Evolutionary conservation across 2,797 vertebrate genomes (phyloP).

Genomic region (Psittacula echo): DNA sequence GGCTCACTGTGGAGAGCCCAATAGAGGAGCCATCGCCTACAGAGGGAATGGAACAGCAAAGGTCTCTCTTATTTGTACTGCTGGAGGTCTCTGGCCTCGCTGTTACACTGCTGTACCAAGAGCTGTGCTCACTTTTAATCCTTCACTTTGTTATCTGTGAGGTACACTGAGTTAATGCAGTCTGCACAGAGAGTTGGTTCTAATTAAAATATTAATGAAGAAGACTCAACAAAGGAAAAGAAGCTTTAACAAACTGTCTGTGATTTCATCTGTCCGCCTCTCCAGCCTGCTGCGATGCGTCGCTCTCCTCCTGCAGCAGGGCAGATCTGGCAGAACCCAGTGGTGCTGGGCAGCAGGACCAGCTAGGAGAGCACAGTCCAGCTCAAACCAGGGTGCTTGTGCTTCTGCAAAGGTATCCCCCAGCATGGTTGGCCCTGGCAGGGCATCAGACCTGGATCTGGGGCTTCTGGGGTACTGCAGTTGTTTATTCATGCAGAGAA

Average conservation of each 20-base stretch:
- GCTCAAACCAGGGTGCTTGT: neutral
- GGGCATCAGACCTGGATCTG: fast-evolving
- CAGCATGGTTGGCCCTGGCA: fast-evolving
- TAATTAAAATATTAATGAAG: constrained; percentile 34
- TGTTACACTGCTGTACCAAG: neutral
- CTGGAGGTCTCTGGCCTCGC: fast-evolving
- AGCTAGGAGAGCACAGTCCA: neutral
- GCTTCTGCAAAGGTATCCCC: neutral
- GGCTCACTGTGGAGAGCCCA: neutral
- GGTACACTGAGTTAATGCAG: neutral
- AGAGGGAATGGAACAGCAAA: neutral
- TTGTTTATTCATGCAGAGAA: neutral
- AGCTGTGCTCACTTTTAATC: neutral
- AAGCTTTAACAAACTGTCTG: neutral
- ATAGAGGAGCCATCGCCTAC: fast-evolving
- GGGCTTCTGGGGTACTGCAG: neutral
- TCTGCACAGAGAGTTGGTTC: neutral
- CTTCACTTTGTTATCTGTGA: neutral
- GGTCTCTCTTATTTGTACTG: neutral
- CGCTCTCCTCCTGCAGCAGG: no score
- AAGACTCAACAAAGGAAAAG: neutral
- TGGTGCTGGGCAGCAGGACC: neutral
- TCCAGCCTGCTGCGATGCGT: neutral
- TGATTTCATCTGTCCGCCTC: neutral
- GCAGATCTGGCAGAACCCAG: neutral